A percentile compares a stretch with the other conserved stretches of the same genome.
These are phyloP conservation scores for Muscicapa striata DNA, from an alignment of 2,797 vertebrate genomes.

Conservation along the genomic window DNA sequence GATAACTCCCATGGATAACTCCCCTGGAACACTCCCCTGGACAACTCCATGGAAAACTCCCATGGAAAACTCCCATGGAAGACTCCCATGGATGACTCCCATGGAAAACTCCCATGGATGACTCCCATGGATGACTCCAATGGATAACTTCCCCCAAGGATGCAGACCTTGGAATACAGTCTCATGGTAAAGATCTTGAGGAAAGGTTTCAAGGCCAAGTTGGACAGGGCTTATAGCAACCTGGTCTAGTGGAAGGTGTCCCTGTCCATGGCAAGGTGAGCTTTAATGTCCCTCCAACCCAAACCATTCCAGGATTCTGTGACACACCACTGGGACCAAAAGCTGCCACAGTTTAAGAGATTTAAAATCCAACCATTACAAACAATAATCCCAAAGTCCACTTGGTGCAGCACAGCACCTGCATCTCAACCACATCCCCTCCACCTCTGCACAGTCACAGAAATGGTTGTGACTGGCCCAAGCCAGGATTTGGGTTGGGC, in stretches of 20 bases:
- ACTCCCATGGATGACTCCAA: fast-evolving
- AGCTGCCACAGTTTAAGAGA: not conserved
- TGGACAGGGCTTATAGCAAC: fast-evolving
- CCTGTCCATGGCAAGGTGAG: not conserved
- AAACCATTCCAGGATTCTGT: not conserved
- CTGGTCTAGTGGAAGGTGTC: not conserved
- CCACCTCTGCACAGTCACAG: not conserved
- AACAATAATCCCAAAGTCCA: too few relatives aligned
- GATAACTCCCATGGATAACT: fast-evolving
- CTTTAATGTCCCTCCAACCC: not conserved
- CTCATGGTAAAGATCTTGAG: not conserved
- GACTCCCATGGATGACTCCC: fast-evolving
- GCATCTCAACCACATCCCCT: not conserved
- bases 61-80: fast-evolving
- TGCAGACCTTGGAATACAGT: not conserved
- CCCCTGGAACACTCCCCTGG: not conserved
- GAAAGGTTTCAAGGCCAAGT: not conserved
- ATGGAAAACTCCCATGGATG: fast-evolving
- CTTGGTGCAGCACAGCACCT: fast-evolving
- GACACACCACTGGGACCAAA: not conserved
- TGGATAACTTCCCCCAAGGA: fast-evolving
- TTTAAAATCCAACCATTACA: not conserved
- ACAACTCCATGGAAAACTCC: fast-evolving
- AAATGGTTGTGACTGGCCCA: not conserved
- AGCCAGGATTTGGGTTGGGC: fast-evolving